A percentile compares a stretch with the other conserved stretches of the same genome.
These are phyloP conservation scores for Lobophora halterata DNA, from an alignment of 2,888 invertebrate genomes.

Conservation along the genomic window DNA sequence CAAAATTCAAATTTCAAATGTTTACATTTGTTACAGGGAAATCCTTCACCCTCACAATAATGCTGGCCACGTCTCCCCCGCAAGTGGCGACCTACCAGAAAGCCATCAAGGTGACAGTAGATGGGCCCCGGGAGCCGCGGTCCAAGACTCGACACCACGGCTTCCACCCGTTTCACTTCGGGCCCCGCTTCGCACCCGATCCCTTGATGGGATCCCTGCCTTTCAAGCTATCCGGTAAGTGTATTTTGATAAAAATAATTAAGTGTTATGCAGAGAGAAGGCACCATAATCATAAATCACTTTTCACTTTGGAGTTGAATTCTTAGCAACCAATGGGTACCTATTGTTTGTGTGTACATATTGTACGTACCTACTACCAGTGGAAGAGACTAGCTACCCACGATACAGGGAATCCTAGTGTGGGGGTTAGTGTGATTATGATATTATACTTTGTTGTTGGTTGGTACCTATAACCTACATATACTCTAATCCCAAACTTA, in stretches of 20 bases:
- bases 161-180: constrained; percentile 94
- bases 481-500: too few species aligned
- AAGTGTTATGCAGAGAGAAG: too few species aligned
- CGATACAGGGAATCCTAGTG: too few species aligned
- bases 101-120: constrained; percentile 99
- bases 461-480: too few species aligned
- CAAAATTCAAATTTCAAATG: not conserved
- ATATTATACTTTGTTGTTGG: too few species aligned
- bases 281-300: too few species aligned
- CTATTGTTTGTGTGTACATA: too few species aligned
- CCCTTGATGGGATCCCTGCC: constrained; percentile 88
- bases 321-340: too few species aligned
- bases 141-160: constrained; percentile 95
- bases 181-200: constrained; percentile 91
- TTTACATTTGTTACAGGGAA: constrained; percentile 85
- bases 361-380: too few species aligned
- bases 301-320: too few species aligned
- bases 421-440: too few species aligned
- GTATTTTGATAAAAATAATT: not conserved
- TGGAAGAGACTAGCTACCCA: too few species aligned
- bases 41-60: constrained; percentile 97
- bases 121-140: constrained; percentile 98
- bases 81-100: constrained; percentile 98
- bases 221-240: constrained; percentile 91
- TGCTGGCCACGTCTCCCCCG: constrained; percentile 95